These are phyloP conservation scores for Heliconius himera DNA, from an alignment of 1,140 invertebrate species.

Conservation along the genomic window DNA sequence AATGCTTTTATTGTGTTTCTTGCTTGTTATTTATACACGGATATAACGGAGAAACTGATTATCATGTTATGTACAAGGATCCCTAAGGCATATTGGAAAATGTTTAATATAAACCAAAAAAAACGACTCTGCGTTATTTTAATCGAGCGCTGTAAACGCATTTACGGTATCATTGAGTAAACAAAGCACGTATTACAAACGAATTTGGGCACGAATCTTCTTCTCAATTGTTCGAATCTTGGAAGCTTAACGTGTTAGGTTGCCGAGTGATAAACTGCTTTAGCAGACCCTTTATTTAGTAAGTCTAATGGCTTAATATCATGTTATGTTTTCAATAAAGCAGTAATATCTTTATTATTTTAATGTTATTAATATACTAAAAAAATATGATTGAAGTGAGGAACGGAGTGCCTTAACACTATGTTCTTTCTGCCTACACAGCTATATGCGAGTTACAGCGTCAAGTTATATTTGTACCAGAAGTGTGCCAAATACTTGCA, in stretches of 20 bases:
- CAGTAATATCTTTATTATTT: neutral
- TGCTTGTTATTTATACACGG: too few species aligned
- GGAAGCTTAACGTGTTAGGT: constrained; percentile 68
- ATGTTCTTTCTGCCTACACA: neutral
- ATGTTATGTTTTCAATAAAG: constrained; percentile 1
- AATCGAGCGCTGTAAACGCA: constrained; percentile 46
- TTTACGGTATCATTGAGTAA: constrained; percentile 45
- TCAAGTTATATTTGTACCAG: neutral
- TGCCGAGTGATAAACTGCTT: constrained; percentile 69
- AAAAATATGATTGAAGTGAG: neutral
- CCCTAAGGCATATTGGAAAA: too few species aligned
- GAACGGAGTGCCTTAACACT: neutral
- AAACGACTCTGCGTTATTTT: constrained; percentile 3
- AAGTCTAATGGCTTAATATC: constrained; percentile 15
- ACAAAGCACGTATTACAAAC: constrained; percentile 60
- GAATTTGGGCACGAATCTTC: constrained; percentile 55
- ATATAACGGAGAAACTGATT: too few species aligned
- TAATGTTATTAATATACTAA: neutral
- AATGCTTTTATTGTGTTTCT: too few species aligned
- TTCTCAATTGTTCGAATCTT: constrained; percentile 75
- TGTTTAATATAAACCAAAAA: neutral
- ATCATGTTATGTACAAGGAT: too few species aligned
- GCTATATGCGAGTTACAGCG: neutral
- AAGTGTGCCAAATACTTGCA: too few species aligned
- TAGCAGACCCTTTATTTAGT: constrained; percentile 35